These are phyloP conservation scores for Drosophila kanekoi DNA, from an alignment of 2,888 invertebrate genomes.

Conservation along the genomic window DNA sequence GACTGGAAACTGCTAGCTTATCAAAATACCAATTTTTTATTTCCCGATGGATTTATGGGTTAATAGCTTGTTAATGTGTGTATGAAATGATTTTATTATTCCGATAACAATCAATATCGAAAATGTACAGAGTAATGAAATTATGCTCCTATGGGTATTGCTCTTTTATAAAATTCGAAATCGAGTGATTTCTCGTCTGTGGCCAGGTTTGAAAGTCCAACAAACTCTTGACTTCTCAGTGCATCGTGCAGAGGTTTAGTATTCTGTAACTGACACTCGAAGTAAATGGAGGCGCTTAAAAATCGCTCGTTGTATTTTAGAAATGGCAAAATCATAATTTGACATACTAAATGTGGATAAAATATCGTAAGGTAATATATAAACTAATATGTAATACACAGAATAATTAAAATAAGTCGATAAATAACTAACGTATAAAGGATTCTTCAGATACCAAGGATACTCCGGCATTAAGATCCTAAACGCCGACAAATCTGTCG, in stretches of 20 bases:
- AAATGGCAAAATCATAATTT: too few species aligned
- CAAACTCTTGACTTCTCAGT: background rate
- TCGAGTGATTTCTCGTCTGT: background rate
- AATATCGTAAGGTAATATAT: too few species aligned
- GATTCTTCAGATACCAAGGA: too few species aligned
- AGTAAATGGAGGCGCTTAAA: background rate
- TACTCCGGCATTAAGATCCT: too few species aligned
- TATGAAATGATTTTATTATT: slow-evolving; percentile 5
- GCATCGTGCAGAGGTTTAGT: background rate
- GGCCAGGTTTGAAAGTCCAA: background rate
- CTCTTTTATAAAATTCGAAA: background rate
- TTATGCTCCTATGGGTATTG: background rate
- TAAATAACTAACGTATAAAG: too few species aligned
- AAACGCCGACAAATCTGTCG: too few species aligned
- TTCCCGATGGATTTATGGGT: slow-evolving; percentile 10
- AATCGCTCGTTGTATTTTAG: background rate
- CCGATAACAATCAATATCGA: slow-evolving; percentile 1
- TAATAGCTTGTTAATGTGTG: slow-evolving; percentile 2
- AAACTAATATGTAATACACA: too few species aligned
- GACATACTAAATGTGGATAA: too few species aligned
- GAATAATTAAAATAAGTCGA: too few species aligned
- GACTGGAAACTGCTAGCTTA: slow-evolving; percentile 1
- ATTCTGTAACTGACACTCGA: background rate
- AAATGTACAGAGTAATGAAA: background rate
- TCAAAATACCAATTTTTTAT: slow-evolving; percentile 4